Evolutionary conservation across 2,113 vertebrate species (phyloP), one percentile per base, ranked within the genome.

Genomic region (Labeo rohita): DNA sequence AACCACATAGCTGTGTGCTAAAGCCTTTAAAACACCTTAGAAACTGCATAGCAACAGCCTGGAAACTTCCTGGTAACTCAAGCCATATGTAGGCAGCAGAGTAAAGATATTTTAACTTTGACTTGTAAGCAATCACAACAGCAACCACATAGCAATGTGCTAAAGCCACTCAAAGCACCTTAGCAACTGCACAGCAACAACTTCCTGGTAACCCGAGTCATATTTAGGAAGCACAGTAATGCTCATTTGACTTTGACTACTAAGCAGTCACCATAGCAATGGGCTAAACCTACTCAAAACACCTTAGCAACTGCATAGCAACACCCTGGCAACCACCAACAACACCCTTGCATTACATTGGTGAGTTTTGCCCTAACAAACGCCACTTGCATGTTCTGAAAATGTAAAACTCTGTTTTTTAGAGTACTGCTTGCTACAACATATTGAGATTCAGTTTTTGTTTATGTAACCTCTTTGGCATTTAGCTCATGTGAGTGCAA

Each of bases 401-500:
- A 79, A 59, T 39, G 52, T 59, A 43, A 61, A 59, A 3, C 2
- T 39, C 50, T 28, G 4, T 63, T 23, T 63, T 28, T 47, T 61
- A 59, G n/a, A 1, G 2, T 9, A 4, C 1, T n/a, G 39, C 21
- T 63, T 34, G 6, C 39, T 65, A 45, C 43, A 59, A 36, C 49
- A 50, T 50, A 63, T 77, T 23, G 50, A 73, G 52, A 34, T 36
- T 50, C 6, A 8, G n/a, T 63, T 52, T 28, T 82, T 77, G 63
- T 28, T 59, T 85, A 50, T 74, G 18, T 47, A 73, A 65, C 16
- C 78, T 43, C 36, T 70, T n/a, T 66, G 70, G 56, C 83, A 75
- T 75, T 54, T 74, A 28, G 39, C 68, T 75, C 83, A 75, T 82
- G 23, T 56, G 43, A 77, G 59, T 43, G 6, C 28, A 85, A 56